Percentiles rank a stretch among this genome's conserved stretches.
Conservation (phyloP, 2,113 vertebrate species). For the Etia nguti region DNA sequence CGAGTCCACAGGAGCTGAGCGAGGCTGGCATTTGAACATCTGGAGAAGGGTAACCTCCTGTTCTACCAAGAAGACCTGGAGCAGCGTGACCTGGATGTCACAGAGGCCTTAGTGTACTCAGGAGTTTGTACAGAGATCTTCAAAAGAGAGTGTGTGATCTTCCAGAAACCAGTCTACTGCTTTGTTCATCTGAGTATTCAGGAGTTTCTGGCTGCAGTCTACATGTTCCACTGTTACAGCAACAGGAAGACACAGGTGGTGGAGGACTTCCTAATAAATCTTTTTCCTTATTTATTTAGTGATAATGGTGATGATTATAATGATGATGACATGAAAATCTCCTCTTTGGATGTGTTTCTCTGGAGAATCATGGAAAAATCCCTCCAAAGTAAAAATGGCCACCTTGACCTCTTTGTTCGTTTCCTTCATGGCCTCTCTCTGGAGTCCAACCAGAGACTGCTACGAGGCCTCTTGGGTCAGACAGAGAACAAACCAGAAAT, state of each 20-base stretch:
- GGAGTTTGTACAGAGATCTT: neutral
- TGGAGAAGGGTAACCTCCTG: neutral
- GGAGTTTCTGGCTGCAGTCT: neutral
- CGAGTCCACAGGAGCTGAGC: neutral
- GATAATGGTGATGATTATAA: neutral
- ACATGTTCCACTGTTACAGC: neutral
- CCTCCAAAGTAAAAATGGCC: neutral
- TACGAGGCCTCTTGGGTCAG: neutral
- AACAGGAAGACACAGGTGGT: neutral
- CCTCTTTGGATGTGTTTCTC: neutral
- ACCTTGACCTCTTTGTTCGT: neutral
- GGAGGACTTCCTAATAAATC: neutral
- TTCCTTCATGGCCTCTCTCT: neutral
- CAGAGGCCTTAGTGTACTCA: neutral
- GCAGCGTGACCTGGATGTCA: neutral
- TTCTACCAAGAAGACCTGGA: neutral
- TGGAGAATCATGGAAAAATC: neutral
- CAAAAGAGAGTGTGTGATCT: neutral
- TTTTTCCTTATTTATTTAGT: neutral
- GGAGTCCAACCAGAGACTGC: neutral
- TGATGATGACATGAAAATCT: neutral
- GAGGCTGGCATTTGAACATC: neutral
- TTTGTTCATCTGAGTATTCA: neutral
- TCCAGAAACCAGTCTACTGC: neutral
- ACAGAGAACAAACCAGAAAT: neutral